phyloP scores from a whole-genome alignment of 2,113 vertebrate species.

The Ictidomys tridecemlineatus region DNA sequence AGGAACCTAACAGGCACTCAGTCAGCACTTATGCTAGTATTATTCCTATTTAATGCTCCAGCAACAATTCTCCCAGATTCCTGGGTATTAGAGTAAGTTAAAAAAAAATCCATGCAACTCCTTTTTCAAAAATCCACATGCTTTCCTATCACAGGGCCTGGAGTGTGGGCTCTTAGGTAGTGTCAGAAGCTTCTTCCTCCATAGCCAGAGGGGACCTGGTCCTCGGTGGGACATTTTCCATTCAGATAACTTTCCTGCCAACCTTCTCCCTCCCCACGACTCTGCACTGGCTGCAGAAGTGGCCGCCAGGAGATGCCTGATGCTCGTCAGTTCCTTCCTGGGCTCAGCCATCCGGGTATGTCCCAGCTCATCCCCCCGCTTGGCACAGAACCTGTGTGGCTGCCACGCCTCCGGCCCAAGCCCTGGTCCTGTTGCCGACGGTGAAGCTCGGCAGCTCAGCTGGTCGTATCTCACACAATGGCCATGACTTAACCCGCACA shows the following conservation, averaged over 20 bases:
- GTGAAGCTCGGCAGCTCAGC: not conserved
- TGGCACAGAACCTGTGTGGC: not conserved
- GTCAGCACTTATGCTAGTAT: not conserved
- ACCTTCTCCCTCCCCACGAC: accelerated
- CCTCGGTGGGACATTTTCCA: not conserved
- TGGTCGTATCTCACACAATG: not conserved
- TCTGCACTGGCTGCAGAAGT: not conserved
- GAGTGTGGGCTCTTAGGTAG: not conserved
- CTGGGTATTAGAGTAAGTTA: not conserved
- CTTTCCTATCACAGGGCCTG: not conserved
- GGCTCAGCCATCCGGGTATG: not conserved
- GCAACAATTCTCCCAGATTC: not conserved
- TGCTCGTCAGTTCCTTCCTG: not conserved
- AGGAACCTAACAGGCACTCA: not conserved
- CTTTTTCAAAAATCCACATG: not conserved
- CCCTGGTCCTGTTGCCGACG: not conserved
- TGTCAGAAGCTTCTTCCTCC: accelerated
- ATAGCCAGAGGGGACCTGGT: not conserved
- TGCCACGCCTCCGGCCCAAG: accelerated
- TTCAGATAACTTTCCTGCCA: not conserved
- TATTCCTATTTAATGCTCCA: not conserved
- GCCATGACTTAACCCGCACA: not conserved
- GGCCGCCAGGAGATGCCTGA: not conserved
- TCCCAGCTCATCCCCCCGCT: not conserved
- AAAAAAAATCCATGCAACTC: not conserved